Base-by-base conservation (phyloP, 1,140 invertebrate species). In the Megalopta genalis region DNA sequence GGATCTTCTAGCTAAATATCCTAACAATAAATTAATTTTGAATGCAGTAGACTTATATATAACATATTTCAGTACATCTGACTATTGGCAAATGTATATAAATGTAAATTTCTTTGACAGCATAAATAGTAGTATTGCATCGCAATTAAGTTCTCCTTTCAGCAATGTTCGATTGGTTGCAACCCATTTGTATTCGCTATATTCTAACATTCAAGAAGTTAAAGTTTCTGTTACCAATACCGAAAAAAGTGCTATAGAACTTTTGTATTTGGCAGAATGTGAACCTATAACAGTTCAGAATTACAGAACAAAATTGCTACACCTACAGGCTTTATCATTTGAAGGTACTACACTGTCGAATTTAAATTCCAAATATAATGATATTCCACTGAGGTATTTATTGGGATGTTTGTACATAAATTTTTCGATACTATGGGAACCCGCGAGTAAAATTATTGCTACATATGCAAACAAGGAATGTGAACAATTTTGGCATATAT, bases 341-440 rank as follows among this genome's bases (percentile, higher is more conserved):
- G 94, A 95, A 77, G 95, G 94, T 84, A 90, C 93, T 59, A 83
- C 94, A n/a, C 91, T 94, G 6, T 92, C 92, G 65, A 90, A 94
- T 59, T 93, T 95, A 0, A 90, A 94, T 57, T 94, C 94, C 32
- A 94, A 94, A 80, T 93, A 94, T 83, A 94, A 95, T 87, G 88
- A 95, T 87, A 91, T 94, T 65, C 94, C 96, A 0, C 87, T 99
- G 4, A 94, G 95, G 69, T 98, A 97, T 89, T 93, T 98, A 74
- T 93, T 98, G 10, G 97, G 98, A 10, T 94, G 95, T 78, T 91
- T 99, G 5, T 98, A 96, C 90, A 93, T 97, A 5, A 99, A 99
- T 90, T 98, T 99, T 83, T 96, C 96, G 86, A 92, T 98, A 27
- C 87, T 99, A 0, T 99, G 98, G 98, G 95, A 96, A 64, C 97